These are phyloP conservation scores for Apamea epomidion DNA, from an alignment of 2,888 invertebrate genomes.

Conservation along the genomic window DNA sequence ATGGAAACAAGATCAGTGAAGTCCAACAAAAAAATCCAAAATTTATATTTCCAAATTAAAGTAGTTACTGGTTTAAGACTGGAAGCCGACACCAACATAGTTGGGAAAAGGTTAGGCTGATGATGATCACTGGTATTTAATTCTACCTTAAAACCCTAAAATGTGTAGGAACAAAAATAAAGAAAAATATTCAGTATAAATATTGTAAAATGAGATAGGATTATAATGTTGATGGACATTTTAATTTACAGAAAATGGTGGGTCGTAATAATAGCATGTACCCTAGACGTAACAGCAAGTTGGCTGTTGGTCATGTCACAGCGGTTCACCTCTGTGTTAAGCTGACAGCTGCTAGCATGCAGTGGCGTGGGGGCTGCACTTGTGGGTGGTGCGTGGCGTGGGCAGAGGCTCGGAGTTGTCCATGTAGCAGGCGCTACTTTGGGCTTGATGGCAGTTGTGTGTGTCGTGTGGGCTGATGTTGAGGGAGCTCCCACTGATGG, in stretches of 20 bases:
- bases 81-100: not conserved
- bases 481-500: constrained; percentile 92
- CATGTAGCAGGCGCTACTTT: constrained; percentile 95
- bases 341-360: constrained; percentile 95
- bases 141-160: not conserved
- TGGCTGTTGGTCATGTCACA: constrained; percentile 95
- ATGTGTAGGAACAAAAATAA: not conserved
- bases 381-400: constrained; percentile 94
- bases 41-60: not conserved
- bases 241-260: constrained; percentile 88
- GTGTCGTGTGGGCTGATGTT: constrained; percentile 95
- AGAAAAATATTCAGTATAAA: too few species aligned
- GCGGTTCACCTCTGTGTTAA: constrained; percentile 87
- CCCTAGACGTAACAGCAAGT: constrained; percentile 96
- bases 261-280: constrained; percentile 94
- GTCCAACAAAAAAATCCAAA: too few species aligned
- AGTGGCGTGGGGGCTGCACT: constrained; percentile 96
- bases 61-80: not conserved
- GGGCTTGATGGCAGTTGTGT: constrained; percentile 95
- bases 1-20: not conserved
- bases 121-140: not conserved
- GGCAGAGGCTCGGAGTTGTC: constrained; percentile 93
- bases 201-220: constrained; percentile 22
- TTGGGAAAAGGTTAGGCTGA: not conserved
- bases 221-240: not conserved